phyloP scores from a whole-genome alignment of 53 echinoderm and acorn worm species.

The Actinopyga echinites region DNA sequence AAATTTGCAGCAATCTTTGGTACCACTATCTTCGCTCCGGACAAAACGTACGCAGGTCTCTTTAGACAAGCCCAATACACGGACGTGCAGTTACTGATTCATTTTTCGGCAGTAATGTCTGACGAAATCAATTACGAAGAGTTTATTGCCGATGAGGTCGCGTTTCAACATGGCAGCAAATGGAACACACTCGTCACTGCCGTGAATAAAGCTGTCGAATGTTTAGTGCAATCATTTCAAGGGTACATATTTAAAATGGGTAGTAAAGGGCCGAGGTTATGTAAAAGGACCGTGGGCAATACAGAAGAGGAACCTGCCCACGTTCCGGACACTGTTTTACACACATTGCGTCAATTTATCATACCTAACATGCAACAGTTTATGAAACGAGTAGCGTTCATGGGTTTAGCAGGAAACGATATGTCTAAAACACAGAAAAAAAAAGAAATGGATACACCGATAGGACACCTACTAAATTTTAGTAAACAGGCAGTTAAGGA shows the following conservation, averaged over 20 bases:
- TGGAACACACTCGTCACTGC: not conserved
- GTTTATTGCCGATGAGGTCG: not conserved
- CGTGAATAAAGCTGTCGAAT: not conserved
- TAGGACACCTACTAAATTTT: not conserved
- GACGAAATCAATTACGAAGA: not conserved
- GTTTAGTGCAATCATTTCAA: not conserved
- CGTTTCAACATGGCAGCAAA: not conserved
- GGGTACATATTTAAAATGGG: not conserved
- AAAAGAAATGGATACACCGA: not conserved
- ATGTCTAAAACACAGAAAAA: not conserved
- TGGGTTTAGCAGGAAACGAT: not conserved
- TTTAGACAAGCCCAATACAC: too few species aligned
- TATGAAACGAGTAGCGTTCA: not conserved
- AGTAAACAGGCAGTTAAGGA: not conserved
- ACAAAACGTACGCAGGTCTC: not conserved
- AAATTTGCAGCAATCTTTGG: not conserved
- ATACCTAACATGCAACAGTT: not conserved
- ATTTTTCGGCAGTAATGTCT: not conserved
- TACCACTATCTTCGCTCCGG: not conserved
- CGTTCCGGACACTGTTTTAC: not conserved
- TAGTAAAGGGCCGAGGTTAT: not conserved
- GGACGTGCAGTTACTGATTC: too few species aligned
- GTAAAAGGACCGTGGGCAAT: not conserved
- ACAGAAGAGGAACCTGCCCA: not conserved
- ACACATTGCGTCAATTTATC: not conserved